phyloP scores from a whole-genome alignment of 1,140 invertebrate species.

The Monochamus saltuarius region DNA sequence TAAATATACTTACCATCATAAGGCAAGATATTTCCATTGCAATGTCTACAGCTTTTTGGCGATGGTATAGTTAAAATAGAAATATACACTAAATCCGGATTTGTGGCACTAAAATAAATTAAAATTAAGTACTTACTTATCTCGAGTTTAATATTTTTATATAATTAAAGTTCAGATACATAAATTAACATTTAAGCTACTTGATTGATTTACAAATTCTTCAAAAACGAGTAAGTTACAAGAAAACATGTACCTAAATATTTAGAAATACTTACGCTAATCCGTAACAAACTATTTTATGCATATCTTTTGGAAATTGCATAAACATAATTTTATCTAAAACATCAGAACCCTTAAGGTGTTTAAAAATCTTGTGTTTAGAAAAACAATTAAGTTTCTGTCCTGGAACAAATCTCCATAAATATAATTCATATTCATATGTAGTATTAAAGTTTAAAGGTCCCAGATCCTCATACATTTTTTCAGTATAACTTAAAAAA shows the following conservation, averaged over 20 bases:
- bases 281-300: constrained; percentile 50
- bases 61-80: constrained; percentile 49
- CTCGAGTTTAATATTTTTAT: no score
- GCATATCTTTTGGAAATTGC: constrained; percentile 49
- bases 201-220: neutral
- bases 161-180: neutral
- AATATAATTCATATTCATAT: constrained; percentile 46
- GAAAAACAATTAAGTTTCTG: constrained; percentile 41
- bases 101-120: constrained; percentile 32
- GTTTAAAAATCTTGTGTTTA: constrained; percentile 48
- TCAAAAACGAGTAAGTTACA: no score
- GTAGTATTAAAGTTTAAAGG: constrained; percentile 29
- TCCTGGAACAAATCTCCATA: constrained; percentile 49
- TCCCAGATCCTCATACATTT: constrained; percentile 17
- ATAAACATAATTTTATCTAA: constrained; percentile 48
- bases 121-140: no score
- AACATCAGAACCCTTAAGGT: constrained; percentile 37
- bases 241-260: constrained; percentile 21
- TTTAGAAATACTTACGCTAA: constrained; percentile 40
- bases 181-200: constrained; percentile 4
- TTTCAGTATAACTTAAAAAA: constrained; percentile 76
- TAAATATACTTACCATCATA: constrained; percentile 34
- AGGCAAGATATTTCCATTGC: constrained; percentile 25
- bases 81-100: constrained; percentile 46
- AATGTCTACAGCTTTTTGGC: constrained; percentile 46